Evolutionary conservation across 1,140 invertebrate genomes (phyloP), one percentile per base, ranked within the genome.

Genomic region (Heliconius melpomene): DNA sequence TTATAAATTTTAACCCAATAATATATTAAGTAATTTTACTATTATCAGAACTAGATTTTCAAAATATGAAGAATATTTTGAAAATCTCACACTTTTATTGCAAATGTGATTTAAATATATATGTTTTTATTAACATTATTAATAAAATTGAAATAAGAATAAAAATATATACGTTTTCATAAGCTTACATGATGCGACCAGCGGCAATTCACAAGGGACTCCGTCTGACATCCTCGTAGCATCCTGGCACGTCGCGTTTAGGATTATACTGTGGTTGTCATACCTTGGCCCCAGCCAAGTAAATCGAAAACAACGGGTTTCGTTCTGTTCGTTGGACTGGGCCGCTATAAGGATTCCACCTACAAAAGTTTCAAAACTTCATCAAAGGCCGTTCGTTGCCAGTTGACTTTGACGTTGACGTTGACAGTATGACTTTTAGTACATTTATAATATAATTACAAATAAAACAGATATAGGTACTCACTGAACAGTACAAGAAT

Each of bases 281-380:
- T 86, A 95, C 7, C 89, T 84, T 2, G 95, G 95, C 1, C 95
- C 95, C 0, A 95, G 89, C 95, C 95, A 96, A 18, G 95, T 95
- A 83, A 95, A 95, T 77, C 93, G 91, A 81, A 93, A 95, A 83
- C 95, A 96, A 79, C 94, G 81, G 2, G 77, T 72, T 8, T 72
- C 54, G 50, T 84, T 54, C 74, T 26, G 16, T 73, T 75, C 38
- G n/a, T 75, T 75, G 13, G 84, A 75, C 32, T 87, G 86, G 26
- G 85, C 81, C 20, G 78, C 75, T 73, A 87, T 80, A 9, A 83
- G 72, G 57, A 81, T 71, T 79, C 83, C 83, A 77, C 80, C 90
- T 93, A 83, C 11, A 75, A 79, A 38, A 66, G 40, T 70, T 46
- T 52, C 18, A 50, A 38, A 70, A 70, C n/a, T 60, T 60, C 26